Conservation (phyloP, 92 coral and sea anemone species). For the Paragorgia papillata region DNA sequence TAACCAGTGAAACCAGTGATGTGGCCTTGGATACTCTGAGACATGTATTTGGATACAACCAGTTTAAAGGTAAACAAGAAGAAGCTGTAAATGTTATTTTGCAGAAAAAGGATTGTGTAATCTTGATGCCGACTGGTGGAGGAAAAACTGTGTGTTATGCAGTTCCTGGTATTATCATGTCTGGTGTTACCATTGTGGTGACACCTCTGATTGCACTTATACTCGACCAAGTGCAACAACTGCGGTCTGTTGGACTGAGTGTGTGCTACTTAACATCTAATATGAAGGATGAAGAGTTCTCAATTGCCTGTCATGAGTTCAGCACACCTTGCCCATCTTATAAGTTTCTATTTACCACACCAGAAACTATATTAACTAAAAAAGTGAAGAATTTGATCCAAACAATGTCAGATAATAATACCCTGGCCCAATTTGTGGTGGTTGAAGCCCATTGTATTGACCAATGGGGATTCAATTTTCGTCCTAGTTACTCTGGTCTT, state of each 20-base stretch:
- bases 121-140: conserved; percentile 30
- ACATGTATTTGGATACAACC: no score
- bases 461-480: conserved; percentile 60
- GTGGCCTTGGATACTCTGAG: no score
- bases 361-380: conserved; percentile 43
- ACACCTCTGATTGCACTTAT: conserved; percentile 10
- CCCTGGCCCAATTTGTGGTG: conserved; percentile 38
- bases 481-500: conserved; percentile 52
- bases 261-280: neutral
- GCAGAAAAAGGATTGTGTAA: no score
- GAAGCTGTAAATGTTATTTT: no score
- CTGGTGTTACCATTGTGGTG: neutral
- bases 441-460: conserved; percentile 64
- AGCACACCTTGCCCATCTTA: conserved; percentile 20
- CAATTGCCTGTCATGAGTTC: neutral
- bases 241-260: neutral
- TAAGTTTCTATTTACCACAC: conserved; percentile 44
- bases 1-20: no score
- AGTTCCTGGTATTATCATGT: neutral
- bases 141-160: conserved; percentile 7
- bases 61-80: no score
- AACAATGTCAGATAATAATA: neutral
- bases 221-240: neutral
- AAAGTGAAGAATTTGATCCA: neutral
- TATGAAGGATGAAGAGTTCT: conserved; percentile 3